Evolutionary conservation across 92 coral and sea anemone species (phyloP), one percentile per base, ranked within the genome.

Genomic region (Siderastrea siderea): DNA sequence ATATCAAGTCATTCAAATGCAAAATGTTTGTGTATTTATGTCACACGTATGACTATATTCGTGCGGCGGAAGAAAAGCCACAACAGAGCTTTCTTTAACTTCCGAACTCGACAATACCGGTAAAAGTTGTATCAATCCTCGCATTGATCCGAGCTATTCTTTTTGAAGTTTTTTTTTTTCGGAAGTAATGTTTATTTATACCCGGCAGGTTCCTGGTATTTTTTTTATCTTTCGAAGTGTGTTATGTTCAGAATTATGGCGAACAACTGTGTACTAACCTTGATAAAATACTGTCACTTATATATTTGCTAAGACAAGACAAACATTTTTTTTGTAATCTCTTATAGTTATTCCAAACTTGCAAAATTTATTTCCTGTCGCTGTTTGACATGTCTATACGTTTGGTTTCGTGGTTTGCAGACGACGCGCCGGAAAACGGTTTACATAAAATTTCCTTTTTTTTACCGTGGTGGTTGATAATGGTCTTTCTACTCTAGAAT

Each of bases 1-100:
- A 59, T n/a, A 59, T 77, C 81, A 77, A 77, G 61, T 14, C 47
- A 58, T 15, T 77, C 5, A 77, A 46, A 77, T 45, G 26, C 14
- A 58, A 77, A 53, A 55, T 53, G 65, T 54, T 55, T 75, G 38
- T 67, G 64, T 45, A 48, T 75, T 58, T 38, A 6, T 54, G 26
- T 48, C 65, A 58, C 63, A 75, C 64, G 43, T 53, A 64, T 77
- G 15, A 7, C 3, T 77, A 59, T 58, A 59, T 59, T 14, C 9
- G 81, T 13, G 44, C 4, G 43, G 81, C 68, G 81, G 81, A 26
- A 26, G 38, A 26, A 26, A 26, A 26, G 38, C 38, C 38, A 26
- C 38, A 26, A 26, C 38, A 26, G 38, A 26, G 38, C 38, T 26
- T 26, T 26, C 38, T 26, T 26, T 26, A 26, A 26, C 38, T 26